phyloP scores from a whole-genome alignment of 2,888 invertebrate genomes.

The Volucella inflata region DNA sequence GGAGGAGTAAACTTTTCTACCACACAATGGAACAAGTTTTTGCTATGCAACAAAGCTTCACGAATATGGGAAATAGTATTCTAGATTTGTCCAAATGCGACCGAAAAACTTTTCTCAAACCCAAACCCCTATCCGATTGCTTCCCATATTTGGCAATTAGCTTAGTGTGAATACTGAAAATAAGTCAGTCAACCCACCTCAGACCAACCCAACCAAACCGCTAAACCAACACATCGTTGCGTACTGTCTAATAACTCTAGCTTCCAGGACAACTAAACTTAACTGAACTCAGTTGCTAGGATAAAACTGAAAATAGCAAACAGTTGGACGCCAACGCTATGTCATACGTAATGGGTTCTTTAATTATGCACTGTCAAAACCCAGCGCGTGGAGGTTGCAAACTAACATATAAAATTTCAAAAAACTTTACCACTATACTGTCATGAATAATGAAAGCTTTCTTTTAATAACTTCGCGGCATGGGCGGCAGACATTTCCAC shows the following conservation, averaged over 20 bases:
- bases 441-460: conserved; percentile 38
- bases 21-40: conserved; percentile 58
- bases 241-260: conserved; percentile 2
- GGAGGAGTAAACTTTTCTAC: conserved; percentile 33
- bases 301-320: conserved; percentile 14
- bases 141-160: not conserved
- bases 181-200: conserved; percentile 10
- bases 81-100: conserved; percentile 65
- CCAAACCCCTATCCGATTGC: not conserved
- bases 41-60: conserved; percentile 16
- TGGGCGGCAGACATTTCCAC: not conserved
- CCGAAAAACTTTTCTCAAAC: conserved; percentile 49
- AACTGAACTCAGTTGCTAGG: conserved; percentile 21
- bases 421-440: conserved; percentile 1
- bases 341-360: conserved; percentile 41
- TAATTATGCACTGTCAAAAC: conserved; percentile 58
- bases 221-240: conserved; percentile 7
- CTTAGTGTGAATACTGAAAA: conserved; percentile 9
- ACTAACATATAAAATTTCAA: conserved; percentile 23
- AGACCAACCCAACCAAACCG: not conserved
- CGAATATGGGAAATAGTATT: conserved; percentile 62
- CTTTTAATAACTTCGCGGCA: conserved; percentile 1
- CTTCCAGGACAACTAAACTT: too few species aligned
- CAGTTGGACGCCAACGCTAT: conserved; percentile 21
- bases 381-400: conserved; percentile 15